Conservation (phyloP, 2,113 vertebrate genomes). For the Columbina picui region DNA sequence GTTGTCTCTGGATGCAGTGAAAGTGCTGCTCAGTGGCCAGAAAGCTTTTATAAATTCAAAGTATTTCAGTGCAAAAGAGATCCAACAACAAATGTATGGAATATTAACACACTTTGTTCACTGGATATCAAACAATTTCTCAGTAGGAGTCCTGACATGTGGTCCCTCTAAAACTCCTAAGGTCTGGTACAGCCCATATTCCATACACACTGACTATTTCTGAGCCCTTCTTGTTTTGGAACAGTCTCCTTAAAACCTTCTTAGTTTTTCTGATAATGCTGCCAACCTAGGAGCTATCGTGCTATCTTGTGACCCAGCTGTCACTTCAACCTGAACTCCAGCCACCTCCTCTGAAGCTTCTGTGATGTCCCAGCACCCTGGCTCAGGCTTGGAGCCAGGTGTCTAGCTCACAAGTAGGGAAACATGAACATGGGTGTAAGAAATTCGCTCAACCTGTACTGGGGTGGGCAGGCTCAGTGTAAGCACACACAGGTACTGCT, state of each 20-base stretch:
- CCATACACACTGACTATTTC: not conserved
- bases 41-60: not conserved
- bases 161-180: not conserved
- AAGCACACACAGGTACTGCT: not conserved
- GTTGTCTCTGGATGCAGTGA: not conserved
- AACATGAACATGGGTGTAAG: not conserved
- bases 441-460: not conserved
- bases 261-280: not conserved
- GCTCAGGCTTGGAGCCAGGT: not conserved
- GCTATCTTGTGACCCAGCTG: not conserved
- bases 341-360: not conserved
- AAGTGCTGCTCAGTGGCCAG: not conserved
- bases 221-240: not conserved
- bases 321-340: not conserved
- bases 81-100: fast-evolving
- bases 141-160: not conserved
- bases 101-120: not conserved
- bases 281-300: not conserved
- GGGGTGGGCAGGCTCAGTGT: not conserved
- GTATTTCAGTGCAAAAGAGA: not conserved
- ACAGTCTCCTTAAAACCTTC: not conserved
- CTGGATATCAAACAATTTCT: not conserved
- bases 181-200: not conserved
- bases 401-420: not conserved
- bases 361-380: not conserved